Percentiles rank a stretch among this genome's conserved stretches.
Evolutionary conservation across 2,888 invertebrate genomes (phyloP).

Genomic region (Thecophora atra): DNA sequence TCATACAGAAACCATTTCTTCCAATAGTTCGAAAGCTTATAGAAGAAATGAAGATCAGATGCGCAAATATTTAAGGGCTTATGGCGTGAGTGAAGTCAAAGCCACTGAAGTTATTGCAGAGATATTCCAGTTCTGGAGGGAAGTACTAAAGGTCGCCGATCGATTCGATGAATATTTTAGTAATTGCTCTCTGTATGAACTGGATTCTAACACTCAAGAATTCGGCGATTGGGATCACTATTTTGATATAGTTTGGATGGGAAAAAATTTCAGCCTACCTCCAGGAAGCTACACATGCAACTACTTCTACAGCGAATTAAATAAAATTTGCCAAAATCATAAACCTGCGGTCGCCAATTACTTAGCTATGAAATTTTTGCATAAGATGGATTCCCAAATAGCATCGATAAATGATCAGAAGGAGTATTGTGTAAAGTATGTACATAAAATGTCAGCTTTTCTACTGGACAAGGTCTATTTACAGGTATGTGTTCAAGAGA

Average conservation of each 20-base stretch:
- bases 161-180: conserved; percentile 46
- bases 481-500: conserved; percentile 43
- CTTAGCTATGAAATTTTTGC: conserved; percentile 57
- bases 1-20: conserved; percentile 56
- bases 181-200: fast-evolving
- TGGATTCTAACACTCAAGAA: background rate
- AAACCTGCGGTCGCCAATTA: conserved; percentile 60
- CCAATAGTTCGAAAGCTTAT: conserved; percentile 55
- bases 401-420: conserved; percentile 50
- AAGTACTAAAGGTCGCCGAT: conserved; percentile 47
- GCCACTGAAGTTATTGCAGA: conserved; percentile 48
- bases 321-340: conserved; percentile 50
- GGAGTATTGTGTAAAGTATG: conserved; percentile 50
- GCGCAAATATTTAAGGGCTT: conserved; percentile 52
- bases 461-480: conserved; percentile 55
- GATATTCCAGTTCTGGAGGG: conserved; percentile 55
- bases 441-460: conserved; percentile 46
- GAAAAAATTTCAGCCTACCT: conserved; percentile 36
- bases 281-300: conserved; percentile 48
- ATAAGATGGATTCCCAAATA: conserved; percentile 54
- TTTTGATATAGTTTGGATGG: conserved; percentile 57
- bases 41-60: conserved; percentile 54
- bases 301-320: conserved; percentile 52
- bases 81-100: conserved; percentile 49
- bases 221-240: conserved; percentile 52